Evolutionary conservation across 1,140 invertebrate species (phyloP), one percentile per base, ranked within the genome.

Genomic region (Drosophila triauraria): DNA sequence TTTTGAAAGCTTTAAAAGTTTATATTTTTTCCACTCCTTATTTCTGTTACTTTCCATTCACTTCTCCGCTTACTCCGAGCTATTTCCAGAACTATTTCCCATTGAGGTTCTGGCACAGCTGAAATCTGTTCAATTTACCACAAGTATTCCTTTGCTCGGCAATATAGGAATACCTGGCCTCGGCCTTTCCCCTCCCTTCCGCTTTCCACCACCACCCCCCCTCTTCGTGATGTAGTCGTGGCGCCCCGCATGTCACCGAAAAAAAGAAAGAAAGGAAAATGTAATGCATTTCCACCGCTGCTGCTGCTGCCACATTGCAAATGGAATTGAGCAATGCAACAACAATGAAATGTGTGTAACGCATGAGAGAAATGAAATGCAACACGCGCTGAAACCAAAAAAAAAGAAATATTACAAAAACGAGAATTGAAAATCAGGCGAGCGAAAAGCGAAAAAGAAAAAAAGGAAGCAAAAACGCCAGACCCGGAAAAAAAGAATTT

Each of bases 361-460:
- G 82, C 82, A 87, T 87, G 82, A 86, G 83, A 75, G 83, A 82
- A 86, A 78, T 85, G 83, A 82, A 86, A 86, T 81, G 82, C 82
- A 82, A 78, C 70, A 78, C 77, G 76, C 68, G 59, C 62, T 67
- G 61, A 46, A 50, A 78, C 74, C 61, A 57, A 43, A 63, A 63
- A 71, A 78, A 67, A 47, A 76, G 25, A 57, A 60, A 74, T 63
- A 69, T 63, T 20, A 78, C 59, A 74, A 80, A 79, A 64, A 71
- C 74, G 80, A 72, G 60, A 70, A 81, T 81, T 77, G 61, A 78
- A 79, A 83, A 78, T 64, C 60, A 69, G 72, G 74, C 57, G 40
- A 61, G 61, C 61, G 44, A 64, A 54, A 51, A 69, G 46, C 56
- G 47, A 70, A 78, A 81, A 78, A 69, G 59, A 70, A 78, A 84